Conservation (phyloP, 2,888 invertebrate species). For the Drosophila putrida region DNA sequence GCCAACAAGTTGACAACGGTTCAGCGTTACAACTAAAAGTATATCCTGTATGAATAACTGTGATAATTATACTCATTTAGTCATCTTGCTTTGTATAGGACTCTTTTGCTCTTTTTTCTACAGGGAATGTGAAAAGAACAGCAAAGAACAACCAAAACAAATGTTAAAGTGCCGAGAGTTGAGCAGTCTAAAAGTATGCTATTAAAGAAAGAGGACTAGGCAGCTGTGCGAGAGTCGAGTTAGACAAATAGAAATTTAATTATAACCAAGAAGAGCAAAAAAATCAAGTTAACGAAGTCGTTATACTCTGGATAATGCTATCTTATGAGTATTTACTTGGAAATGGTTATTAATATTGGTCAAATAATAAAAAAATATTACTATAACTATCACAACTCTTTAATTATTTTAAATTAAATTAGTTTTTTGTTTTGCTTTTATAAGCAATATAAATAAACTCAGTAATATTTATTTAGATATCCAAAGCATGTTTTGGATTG, state of each 20-base stretch:
- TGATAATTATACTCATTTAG: not conserved
- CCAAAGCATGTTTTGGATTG: too few relatives aligned
- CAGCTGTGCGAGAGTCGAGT: constrained; percentile 1
- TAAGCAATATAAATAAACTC: too few relatives aligned
- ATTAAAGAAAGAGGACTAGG: not conserved
- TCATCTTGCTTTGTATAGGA: not conserved
- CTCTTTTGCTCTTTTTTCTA: not conserved
- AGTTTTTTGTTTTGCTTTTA: too few relatives aligned
- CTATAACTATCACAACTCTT: too few relatives aligned
- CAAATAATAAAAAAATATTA: too few relatives aligned
- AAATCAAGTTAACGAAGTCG: not conserved
- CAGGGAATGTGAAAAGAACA: constrained; percentile 9
- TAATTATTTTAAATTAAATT: too few relatives aligned
- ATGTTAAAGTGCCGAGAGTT: constrained; percentile 25
- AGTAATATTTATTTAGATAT: too few relatives aligned
- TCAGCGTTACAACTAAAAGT: not conserved
- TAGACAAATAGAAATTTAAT: constrained; percentile 58
- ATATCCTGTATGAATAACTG: constrained; percentile 16
- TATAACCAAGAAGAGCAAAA: constrained; percentile 32
- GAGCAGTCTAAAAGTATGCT: constrained; percentile 8
- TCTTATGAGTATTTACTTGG: not conserved
- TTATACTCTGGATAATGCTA: not conserved
- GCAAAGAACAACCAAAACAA: constrained; percentile 6
- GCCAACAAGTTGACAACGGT: not conserved
- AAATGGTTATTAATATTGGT: not conserved